Percentiles rank a stretch among this genome's conserved stretches.
Conservation (phyloP, 2,113 vertebrate genomes). For the Scomber colias region DNA sequence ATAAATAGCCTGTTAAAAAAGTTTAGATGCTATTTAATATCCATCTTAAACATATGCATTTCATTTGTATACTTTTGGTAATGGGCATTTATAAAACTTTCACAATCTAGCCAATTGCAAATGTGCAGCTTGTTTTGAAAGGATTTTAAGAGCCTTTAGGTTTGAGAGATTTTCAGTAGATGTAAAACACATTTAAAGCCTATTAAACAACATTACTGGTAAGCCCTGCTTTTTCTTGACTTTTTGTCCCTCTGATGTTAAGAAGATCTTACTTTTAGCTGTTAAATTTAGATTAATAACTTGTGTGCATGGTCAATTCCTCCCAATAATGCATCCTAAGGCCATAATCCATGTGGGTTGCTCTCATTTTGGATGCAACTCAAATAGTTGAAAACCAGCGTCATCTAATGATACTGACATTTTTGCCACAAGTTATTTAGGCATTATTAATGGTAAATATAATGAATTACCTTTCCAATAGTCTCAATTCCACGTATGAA, state of each 20-base stretch:
- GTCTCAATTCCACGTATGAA: conserved; percentile 90
- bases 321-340: no score
- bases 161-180: no score
- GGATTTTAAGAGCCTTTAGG: not conserved
- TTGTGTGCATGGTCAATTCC: no score
- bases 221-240: no score
- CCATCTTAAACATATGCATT: not conserved
- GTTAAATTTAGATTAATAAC: no score
- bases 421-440: not conserved
- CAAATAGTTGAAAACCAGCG: not conserved
- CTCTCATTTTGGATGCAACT: not conserved
- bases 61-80: not conserved
- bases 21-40: not conserved
- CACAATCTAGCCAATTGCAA: no score
- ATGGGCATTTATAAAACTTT: no score
- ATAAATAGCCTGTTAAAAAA: conserved; percentile 86
- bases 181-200: no score
- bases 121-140: not conserved
- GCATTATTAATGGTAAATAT: no score
- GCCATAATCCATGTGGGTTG: no score
- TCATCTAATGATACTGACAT: not conserved
- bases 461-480: conserved; percentile 86
- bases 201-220: not conserved
- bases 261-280: no score
- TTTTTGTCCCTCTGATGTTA: no score